Evolutionary conservation across 64 coral and sea anemone species (phyloP).

Genomic region (Exaiptasia diaphana): DNA sequence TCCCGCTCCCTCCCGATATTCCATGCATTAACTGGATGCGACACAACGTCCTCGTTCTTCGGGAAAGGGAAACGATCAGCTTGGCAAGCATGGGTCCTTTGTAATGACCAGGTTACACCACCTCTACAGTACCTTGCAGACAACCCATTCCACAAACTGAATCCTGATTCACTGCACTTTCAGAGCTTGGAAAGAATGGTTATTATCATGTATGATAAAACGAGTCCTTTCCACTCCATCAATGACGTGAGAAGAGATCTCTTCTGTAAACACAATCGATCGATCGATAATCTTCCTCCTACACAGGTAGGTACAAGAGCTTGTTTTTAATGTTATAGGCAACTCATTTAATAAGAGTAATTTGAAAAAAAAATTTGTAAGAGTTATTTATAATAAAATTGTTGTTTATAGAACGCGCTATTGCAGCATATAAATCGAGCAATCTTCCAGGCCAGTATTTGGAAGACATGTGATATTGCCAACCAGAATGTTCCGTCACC

Average conservation of each 20-base stretch:
- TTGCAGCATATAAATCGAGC: neutral
- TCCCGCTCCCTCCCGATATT: constrained; percentile 29
- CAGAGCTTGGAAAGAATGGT: constrained; percentile 22
- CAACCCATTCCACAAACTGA: constrained; percentile 1
- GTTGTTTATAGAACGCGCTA: neutral
- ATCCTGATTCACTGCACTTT: neutral
- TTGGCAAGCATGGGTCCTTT: constrained; percentile 3
- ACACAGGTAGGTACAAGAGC: constrained; percentile 54
- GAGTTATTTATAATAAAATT: neutral
- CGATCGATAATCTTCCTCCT: constrained; percentile 58
- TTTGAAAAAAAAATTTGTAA: neutral
- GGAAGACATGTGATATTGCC: neutral
- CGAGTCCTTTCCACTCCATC: constrained; percentile 9
- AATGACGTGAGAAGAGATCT: constrained; percentile 34
- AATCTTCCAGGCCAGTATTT: constrained; percentile 13
- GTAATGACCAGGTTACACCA: neutral
- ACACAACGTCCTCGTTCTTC: constrained; percentile 39
- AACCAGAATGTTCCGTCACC: neutral
- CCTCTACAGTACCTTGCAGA: neutral
- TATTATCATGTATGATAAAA: constrained; percentile 45
- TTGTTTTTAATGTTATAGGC: neutral
- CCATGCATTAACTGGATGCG: constrained; percentile 29
- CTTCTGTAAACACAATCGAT: constrained; percentile 53
- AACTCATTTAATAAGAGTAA: neutral
- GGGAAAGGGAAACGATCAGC: constrained; percentile 30